Conservation (phyloP, 2,888 invertebrate species). For the Polydesmus complanatus region DNA sequence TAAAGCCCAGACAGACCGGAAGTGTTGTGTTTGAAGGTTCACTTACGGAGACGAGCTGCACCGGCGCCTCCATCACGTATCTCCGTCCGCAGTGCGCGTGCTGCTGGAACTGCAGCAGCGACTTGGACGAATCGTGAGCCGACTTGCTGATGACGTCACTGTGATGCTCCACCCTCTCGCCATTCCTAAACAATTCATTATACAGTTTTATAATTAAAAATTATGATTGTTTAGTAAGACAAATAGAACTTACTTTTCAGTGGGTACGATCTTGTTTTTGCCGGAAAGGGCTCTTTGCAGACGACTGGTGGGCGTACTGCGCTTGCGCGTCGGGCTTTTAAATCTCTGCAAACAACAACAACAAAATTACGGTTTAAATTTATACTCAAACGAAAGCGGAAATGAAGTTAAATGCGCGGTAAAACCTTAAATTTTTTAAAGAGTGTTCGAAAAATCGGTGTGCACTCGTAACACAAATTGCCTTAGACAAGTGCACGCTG, state of each 20-base stretch:
- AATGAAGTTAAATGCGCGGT: too few species aligned
- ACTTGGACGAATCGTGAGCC: neutral
- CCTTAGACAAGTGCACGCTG: too few species aligned
- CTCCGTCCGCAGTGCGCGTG: constrained; percentile 25
- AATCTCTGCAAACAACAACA: constrained; percentile 1
- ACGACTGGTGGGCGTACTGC: constrained; percentile 46
- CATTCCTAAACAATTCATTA: too few species aligned
- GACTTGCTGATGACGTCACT: neutral
- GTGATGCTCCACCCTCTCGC: neutral
- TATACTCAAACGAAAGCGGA: too few species aligned
- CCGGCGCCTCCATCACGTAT: constrained; percentile 42
- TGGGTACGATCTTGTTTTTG: constrained; percentile 29
- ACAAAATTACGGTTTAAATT: too few species aligned
- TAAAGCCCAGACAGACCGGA: too few species aligned
- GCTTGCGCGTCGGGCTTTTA: constrained; percentile 40
- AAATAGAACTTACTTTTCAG: constrained; percentile 15
- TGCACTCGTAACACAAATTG: too few species aligned
- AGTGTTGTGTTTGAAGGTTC: too few species aligned
- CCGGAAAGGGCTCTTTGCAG: constrained; percentile 42
- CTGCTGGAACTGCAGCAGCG: neutral
- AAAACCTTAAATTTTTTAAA: too few species aligned
- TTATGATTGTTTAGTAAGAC: too few species aligned
- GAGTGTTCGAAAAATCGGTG: too few species aligned
- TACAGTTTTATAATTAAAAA: too few species aligned
- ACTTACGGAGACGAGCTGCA: constrained; percentile 35